A percentile compares a stretch with the other conserved stretches of the same genome.
These are phyloP conservation scores for Tupaia chinensis DNA, from an alignment of 2,113 vertebrate species.

Conservation along the genomic window DNA sequence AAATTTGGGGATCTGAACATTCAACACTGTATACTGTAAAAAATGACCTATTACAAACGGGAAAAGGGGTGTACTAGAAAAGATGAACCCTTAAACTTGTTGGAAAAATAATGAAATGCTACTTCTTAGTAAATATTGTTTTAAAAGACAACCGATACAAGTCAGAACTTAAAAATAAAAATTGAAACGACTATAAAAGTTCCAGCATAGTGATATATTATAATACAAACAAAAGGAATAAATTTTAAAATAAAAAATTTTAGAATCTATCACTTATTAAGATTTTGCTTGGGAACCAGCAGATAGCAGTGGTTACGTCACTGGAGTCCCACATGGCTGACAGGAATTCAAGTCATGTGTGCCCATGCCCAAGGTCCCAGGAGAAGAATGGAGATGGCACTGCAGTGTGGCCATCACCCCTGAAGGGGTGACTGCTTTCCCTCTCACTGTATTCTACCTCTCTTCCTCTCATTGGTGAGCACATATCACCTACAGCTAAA, in stretches of 20 bases:
- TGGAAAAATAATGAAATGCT: neutral
- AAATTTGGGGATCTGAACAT: neutral
- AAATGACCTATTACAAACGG: slow-evolving; percentile 32
- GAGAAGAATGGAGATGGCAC: no score
- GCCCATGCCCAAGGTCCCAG: no score
- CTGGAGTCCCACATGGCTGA: no score
- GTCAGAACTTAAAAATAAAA: slow-evolving; percentile 28
- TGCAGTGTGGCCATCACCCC: no score
- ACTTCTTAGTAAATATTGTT: neutral
- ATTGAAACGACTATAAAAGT: neutral
- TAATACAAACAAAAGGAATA: neutral
- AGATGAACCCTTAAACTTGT: neutral
- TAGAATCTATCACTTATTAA: slow-evolving; percentile 1
- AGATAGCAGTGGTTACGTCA: no score
- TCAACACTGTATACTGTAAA: slow-evolving; percentile 5
- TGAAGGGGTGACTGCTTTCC: no score
- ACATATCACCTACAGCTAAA: no score
- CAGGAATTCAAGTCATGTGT: no score
- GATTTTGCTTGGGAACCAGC: neutral
- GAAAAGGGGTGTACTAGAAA: neutral
- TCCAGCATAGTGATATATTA: neutral
- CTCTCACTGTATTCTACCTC: no score
- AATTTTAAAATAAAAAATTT: slow-evolving; percentile 23
- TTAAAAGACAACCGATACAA: neutral
- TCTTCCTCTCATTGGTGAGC: no score